Conservation (phyloP, 2,888 invertebrate genomes). For the Drosophila basisetae region DNA sequence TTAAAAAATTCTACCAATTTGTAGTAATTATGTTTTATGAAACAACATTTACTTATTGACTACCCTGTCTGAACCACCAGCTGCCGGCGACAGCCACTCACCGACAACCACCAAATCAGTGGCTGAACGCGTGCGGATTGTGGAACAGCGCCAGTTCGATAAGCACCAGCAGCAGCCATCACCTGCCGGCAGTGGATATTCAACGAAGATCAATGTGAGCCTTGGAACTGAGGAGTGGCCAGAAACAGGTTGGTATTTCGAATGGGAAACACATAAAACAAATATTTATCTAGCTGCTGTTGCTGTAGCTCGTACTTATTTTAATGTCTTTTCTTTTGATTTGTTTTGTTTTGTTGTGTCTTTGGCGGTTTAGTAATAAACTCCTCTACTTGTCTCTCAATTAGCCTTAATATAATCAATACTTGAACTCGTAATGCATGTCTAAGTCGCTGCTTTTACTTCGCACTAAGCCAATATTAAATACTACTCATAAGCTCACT, state of each 20-base stretch:
- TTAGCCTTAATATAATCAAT: slow-evolving; percentile 30
- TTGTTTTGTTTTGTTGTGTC: slow-evolving; percentile 69
- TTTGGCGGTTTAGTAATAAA: slow-evolving; percentile 63
- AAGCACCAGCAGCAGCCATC: slow-evolving; percentile 49
- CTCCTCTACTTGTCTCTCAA: slow-evolving; percentile 75
- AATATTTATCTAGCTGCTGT: slow-evolving; percentile 45
- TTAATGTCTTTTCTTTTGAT: slow-evolving; percentile 39
- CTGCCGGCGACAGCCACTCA: slow-evolving; percentile 31
- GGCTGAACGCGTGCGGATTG: slow-evolving; percentile 86
- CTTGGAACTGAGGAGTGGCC: slow-evolving; percentile 80
- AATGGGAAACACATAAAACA: slow-evolving; percentile 13
- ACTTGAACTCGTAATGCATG: slow-evolving; percentile 68
- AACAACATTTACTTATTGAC: slow-evolving; percentile 26
- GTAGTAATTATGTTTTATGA: slow-evolving; percentile 14
- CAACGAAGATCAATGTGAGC: slow-evolving; percentile 87
- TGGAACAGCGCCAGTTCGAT: slow-evolving; percentile 84
- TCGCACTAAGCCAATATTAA: slow-evolving; percentile 53
- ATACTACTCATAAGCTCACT: slow-evolving; percentile 51
- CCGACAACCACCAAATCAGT: slow-evolving; percentile 81
- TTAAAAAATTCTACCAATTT: slow-evolving; percentile 9
- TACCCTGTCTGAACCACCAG: slow-evolving; percentile 9
- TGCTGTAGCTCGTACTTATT: slow-evolving; percentile 59
- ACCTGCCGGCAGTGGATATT: slow-evolving; percentile 86
- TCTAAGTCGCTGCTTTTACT: slow-evolving; percentile 51
- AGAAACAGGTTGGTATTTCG: slow-evolving; percentile 77